Base-by-base conservation (phyloP, 1,140 invertebrate genomes). In the Dreissena polymorpha region DNA sequence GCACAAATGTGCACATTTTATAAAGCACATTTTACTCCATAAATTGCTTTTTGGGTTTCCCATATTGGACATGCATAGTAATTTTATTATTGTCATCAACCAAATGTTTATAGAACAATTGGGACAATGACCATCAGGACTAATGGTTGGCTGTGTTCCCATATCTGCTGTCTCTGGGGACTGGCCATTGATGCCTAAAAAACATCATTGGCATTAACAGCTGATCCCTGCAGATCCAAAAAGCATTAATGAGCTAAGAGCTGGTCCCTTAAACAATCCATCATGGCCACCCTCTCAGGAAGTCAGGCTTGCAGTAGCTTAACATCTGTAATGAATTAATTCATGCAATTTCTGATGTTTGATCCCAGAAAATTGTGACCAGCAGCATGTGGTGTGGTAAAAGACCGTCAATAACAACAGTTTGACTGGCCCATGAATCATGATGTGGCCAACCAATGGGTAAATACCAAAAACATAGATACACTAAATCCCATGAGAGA, bases 141-240 rank as follows among this genome's bases (percentile, higher is more conserved):
- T 39, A 39, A 60, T 18, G 57, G 21, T 6, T 60, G 57, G 57
- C 2, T 23, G 21, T 60, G 16, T 60, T 23, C 3, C 21, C 57
- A 60, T 60, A 60, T 60, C 57, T 23, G 57, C 57, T 10, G 23
- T 65, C 53, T 7, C 76, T 13, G 55, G 76, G 67, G 64, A 78
- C 51, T 21, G 69, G 67, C 68, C 49, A 68, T 51, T 18, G 57
- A 27, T 53, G 76, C 53, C 69, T 39, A 78, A 78, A 77, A 78
- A 78, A 69, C 76, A 78, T 78, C 65, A 69, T 68, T 27, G 29
- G 64, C 23, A 78, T 78, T 78, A 78, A 67, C 53, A 49, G 67
- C 76, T 70, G 76, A 78, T 78, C 65, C 76, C 76, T 39, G 51
- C 76, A 68, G 76, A 78, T 78, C 76, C 29, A 39, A 78, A 57